Conservation (phyloP, 1,140 invertebrate species). For the Dufourea novaeangliae region DNA sequence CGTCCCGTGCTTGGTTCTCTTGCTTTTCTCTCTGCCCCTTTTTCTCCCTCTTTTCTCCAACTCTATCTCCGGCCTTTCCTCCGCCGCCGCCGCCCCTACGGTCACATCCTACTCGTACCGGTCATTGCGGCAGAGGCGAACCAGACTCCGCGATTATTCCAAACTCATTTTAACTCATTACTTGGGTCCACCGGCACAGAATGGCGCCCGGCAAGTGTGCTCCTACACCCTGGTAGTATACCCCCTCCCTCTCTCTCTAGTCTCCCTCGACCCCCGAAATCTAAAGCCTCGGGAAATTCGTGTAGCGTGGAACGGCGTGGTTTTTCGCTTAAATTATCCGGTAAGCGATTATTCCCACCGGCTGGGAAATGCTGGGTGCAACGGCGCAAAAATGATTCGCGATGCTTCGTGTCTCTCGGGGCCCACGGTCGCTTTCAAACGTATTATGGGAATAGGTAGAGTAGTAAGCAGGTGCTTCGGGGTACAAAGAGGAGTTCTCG, state of each 20-base stretch:
- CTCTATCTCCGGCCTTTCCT: conserved; percentile 35
- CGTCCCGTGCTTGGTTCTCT: conserved; percentile 43
- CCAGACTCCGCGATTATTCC: conserved; percentile 71
- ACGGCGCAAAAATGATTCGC: neutral
- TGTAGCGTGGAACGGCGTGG: neutral
- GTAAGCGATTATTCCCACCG: conserved; percentile 19
- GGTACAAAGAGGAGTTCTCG: neutral
- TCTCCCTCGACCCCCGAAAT: conserved; percentile 40
- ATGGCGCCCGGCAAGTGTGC: conserved; percentile 62
- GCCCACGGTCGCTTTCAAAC: neutral
- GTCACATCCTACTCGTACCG: conserved; percentile 53
- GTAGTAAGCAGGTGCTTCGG: neutral
- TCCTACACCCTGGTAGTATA: no score
- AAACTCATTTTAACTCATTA: conserved; percentile 77
- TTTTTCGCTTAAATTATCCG: conserved; percentile 35
- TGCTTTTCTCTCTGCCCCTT: conserved; percentile 54
- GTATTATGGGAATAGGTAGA: neutral
- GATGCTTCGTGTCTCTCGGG: neutral
- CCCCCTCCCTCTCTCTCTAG: neutral
- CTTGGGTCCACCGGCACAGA: conserved; percentile 60
- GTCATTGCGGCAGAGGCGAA: conserved; percentile 51
- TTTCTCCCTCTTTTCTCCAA: conserved; percentile 43
- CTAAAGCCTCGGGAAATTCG: conserved; percentile 44
- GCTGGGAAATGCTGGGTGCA: neutral
- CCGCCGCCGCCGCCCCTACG: conserved; percentile 9